Evolutionary conservation across 1,140 invertebrate genomes (phyloP).

Genomic region (Chymomyza costata): DNA sequence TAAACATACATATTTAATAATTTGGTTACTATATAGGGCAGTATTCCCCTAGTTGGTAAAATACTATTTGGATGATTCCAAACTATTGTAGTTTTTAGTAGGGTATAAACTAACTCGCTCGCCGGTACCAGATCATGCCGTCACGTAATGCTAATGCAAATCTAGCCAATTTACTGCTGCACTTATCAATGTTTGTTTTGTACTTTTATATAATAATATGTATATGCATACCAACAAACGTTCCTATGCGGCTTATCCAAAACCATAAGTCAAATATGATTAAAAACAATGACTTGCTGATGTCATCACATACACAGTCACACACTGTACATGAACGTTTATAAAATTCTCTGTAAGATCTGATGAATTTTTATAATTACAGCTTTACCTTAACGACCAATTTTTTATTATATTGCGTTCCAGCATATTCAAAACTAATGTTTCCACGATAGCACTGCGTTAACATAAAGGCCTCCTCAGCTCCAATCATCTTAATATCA

Average conservation of each 20-base stretch:
- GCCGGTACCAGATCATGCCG: too few relatives aligned
- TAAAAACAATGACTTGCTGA: background rate
- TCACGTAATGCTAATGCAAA: too few relatives aligned
- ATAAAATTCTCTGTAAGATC: background rate
- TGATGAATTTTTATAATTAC: background rate
- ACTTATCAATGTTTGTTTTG: too few relatives aligned
- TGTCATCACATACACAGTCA: background rate
- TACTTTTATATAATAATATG: background rate
- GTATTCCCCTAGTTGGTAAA: background rate
- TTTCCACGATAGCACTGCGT: conserved; percentile 50
- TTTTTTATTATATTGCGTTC: conserved; percentile 13
- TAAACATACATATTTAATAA: background rate
- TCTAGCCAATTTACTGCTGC: too few relatives aligned
- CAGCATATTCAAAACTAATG: conserved; percentile 37
- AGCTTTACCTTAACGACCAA: conserved; percentile 54
- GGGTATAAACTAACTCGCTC: too few relatives aligned
- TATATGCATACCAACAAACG: too few relatives aligned
- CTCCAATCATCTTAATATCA: conserved; percentile 45
- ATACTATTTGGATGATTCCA: background rate
- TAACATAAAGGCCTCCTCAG: conserved; percentile 59
- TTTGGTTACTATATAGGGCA: background rate
- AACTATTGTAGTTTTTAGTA: too few relatives aligned
- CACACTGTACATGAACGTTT: background rate
- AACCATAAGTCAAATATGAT: background rate
- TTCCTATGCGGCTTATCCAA: background rate